Base-by-base conservation (phyloP, 2,797 vertebrate genomes). In the Syncerus caffer region DNA sequence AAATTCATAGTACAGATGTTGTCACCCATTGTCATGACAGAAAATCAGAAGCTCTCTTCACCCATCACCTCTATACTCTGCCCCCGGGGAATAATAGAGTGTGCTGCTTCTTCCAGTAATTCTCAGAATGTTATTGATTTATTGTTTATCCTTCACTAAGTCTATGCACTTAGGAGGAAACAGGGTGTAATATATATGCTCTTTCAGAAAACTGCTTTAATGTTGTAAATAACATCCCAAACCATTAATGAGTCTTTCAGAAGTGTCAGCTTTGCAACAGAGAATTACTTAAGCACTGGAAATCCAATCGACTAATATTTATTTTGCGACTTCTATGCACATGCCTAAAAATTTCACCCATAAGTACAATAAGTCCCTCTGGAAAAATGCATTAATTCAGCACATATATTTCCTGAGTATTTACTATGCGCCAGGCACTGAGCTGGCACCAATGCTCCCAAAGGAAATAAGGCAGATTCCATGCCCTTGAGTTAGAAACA, bases 181-280 rank as follows among this genome's bases (percentile, higher is more conserved):
- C n/a, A 93, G 79, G 51, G 80, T 88, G 25, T 97, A 96, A 97
- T 95, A 93, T 80, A 94, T 62, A 94, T 91, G 94, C 83, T 95
- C 95, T 97, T 97, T 96, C 85, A 93, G 93, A 97, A 97, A 97
- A 93, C 58, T 97, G 87, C 74, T 96, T 97, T 92, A 90, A 85
- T 90, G 94, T 58, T 95, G 60, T 97, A 97, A 98, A 97, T 98
- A 97, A 96, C 92, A 95, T 92, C 51, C 87, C 23, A 51, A 80
- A 93, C 74, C 89, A 95, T 93, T 97, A 98, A 95, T 90, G 93
- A 98, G 85, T 19, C 97, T 97, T 96, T 94, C 58, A 95, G 97
- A 96, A 58, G 89, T 83, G 27, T 17, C 78, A 84, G 60, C 84
- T 85, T 94, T 80, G 87, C 80, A 71, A 87, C 9, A 83, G 60